Conservation (phyloP, 2,888 invertebrate genomes). For the Lithophane semibrunnea region DNA sequence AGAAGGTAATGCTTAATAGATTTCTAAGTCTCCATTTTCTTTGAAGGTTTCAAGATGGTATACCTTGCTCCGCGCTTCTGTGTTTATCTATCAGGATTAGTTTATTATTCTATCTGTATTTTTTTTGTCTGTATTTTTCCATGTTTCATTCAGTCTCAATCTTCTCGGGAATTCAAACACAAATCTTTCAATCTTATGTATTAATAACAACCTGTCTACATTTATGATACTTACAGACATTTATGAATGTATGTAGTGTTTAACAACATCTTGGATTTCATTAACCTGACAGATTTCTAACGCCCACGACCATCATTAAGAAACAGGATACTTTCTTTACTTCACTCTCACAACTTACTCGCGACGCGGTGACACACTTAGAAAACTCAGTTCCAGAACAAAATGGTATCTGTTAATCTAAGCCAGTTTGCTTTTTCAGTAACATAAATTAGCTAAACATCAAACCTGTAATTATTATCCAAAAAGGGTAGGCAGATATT, state of each 20-base stretch:
- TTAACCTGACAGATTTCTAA: constrained; percentile 54
- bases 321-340: constrained; percentile 59
- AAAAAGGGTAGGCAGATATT: neutral
- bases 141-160: neutral
- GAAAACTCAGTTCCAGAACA: constrained; percentile 30
- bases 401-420: constrained; percentile 12
- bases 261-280: constrained; percentile 46
- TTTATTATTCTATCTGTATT: neutral
- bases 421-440: neutral
- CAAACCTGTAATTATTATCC: neutral
- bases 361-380: constrained; percentile 38
- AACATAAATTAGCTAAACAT: neutral
- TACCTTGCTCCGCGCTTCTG: neutral
- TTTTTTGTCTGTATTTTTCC: neutral
- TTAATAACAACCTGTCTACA: constrained; percentile 10
- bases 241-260: constrained; percentile 30
- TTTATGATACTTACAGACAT: constrained; percentile 18
- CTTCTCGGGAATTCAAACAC: neutral
- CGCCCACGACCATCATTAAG: constrained; percentile 53
- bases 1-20: neutral
- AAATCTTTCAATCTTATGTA: neutral
- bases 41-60: neutral
- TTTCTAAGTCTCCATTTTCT: neutral
- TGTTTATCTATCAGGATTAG: neutral
- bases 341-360: constrained; percentile 51